Percentiles rank a stretch among this genome's conserved stretches.
Evolutionary conservation across 2,888 invertebrate genomes (phyloP).

Genomic region (Pediacus dermestoides): DNA sequence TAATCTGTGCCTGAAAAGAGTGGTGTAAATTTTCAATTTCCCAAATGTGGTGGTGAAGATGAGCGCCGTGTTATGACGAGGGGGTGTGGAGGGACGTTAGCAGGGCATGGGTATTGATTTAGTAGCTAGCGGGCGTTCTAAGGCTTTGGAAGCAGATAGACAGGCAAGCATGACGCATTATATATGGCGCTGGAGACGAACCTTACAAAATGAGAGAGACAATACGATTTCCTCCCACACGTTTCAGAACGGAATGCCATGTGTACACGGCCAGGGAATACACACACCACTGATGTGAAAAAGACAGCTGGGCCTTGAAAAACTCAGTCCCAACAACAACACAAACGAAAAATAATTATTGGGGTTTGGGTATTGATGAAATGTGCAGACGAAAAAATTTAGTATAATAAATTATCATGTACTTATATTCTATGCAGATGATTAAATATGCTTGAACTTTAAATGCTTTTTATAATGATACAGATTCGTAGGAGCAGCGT

Average conservation of each 20-base stretch:
- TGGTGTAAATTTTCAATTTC: conserved; percentile 38
- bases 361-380: too few species aligned
- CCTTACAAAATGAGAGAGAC: conserved; percentile 32
- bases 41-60: conserved; percentile 39
- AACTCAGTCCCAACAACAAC: conserved; percentile 23
- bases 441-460: too few species aligned
- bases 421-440: too few species aligned
- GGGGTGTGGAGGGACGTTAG: conserved; percentile 32
- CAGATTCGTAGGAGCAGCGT: too few species aligned
- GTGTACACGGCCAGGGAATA: conserved; percentile 31
- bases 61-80: conserved; percentile 36
- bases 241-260: conserved; percentile 31
- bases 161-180: conserved; percentile 52
- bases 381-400: too few species aligned
- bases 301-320: conserved; percentile 47
- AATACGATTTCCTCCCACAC: conserved; percentile 30
- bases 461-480: too few species aligned
- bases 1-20: conserved; percentile 21
- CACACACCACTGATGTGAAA: conserved; percentile 45
- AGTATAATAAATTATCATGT: too few species aligned
- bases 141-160: conserved; percentile 50
- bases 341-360: conserved; percentile 37
- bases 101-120: conserved; percentile 49
- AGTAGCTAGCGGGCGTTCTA: conserved; percentile 51
- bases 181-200: conserved; percentile 53